phyloP scores from a whole-genome alignment of 2,888 invertebrate genomes.

The Eristalis arbustorum region DNA sequence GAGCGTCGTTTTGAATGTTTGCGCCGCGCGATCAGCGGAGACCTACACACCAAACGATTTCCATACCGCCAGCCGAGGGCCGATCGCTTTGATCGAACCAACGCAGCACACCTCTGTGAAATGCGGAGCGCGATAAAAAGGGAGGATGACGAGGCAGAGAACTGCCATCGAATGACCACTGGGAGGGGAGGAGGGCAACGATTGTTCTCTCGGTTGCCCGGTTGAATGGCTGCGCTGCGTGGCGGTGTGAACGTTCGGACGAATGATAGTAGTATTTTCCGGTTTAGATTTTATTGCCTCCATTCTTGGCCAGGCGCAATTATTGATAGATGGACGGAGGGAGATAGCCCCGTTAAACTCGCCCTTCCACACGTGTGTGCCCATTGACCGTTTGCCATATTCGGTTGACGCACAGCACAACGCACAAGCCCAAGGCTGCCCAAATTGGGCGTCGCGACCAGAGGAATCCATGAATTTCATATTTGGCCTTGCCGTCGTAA shows the following conservation, averaged over 20 bases:
- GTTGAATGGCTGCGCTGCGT: conserved; percentile 9
- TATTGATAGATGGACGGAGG: conserved; percentile 57
- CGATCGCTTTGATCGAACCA: background rate
- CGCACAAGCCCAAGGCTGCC: conserved; percentile 31
- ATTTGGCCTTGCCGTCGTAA: background rate
- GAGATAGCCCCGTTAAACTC: conserved; percentile 41
- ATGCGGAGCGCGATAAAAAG: no score
- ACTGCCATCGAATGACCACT: conserved; percentile 10
- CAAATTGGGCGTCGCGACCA: conserved; percentile 21
- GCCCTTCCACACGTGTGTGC: conserved; percentile 52
- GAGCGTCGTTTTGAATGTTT: conserved; percentile 32
- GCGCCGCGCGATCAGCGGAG: background rate
- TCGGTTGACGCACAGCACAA: conserved; percentile 36
- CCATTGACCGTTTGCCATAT: conserved; percentile 57
- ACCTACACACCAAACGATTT: background rate
- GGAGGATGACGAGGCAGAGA: background rate
- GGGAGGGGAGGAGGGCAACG: background rate
- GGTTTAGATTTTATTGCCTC: conserved; percentile 53
- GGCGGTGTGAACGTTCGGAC: conserved; percentile 26
- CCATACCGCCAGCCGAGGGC: background rate
- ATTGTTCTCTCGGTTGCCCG: conserved; percentile 6
- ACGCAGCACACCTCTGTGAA: background rate
- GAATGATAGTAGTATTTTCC: conserved; percentile 59
- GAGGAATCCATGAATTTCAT: background rate
- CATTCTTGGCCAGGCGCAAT: conserved; percentile 35